A percentile compares a stretch with the other conserved stretches of the same genome.
phyloP scores from a whole-genome alignment of 2,797 vertebrate species.

The Cossypha polioptera region DNA sequence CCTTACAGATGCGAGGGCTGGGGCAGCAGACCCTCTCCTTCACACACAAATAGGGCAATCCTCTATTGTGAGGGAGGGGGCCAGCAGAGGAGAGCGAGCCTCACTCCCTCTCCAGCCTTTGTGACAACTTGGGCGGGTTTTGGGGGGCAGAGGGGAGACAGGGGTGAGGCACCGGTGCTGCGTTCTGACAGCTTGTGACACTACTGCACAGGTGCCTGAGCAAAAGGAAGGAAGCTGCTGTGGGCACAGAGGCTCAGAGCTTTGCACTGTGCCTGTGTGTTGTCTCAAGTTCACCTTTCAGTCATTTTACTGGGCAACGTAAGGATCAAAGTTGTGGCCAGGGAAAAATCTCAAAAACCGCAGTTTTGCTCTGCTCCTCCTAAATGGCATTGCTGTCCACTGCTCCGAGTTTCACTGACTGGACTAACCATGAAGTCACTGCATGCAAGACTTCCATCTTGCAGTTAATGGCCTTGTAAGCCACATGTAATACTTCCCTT shows the following conservation, averaged over 20 bases:
- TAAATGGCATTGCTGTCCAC: not conserved
- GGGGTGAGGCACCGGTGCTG: not conserved
- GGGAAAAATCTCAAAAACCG: not conserved
- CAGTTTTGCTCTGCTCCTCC: not conserved
- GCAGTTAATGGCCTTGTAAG: not conserved
- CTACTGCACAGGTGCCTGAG: not conserved
- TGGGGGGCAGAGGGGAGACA: not conserved
- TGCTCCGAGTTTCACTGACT: not conserved
- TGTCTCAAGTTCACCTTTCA: not conserved
- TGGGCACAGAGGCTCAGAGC: not conserved
- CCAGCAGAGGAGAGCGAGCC: not conserved
- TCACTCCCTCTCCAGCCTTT: not conserved
- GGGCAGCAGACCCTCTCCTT: conserved; percentile 4
- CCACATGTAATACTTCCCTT: not conserved
- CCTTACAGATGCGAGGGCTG: conserved; percentile 52
- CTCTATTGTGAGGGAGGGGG: conserved; percentile 40
- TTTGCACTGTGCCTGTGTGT: not conserved
- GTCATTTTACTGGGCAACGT: not conserved
- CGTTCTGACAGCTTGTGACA: not conserved
- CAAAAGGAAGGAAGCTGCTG: not conserved
- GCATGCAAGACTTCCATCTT: not conserved
- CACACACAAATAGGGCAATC: conserved; percentile 37
- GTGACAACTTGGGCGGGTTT: not conserved
- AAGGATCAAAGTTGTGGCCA: not conserved
- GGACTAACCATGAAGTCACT: not conserved